Percentiles rank a stretch among this genome's conserved stretches.
Conservation (phyloP, 37 sponge, comb jelly and placozoan species). For the Aplysina aerophoba region DNA sequence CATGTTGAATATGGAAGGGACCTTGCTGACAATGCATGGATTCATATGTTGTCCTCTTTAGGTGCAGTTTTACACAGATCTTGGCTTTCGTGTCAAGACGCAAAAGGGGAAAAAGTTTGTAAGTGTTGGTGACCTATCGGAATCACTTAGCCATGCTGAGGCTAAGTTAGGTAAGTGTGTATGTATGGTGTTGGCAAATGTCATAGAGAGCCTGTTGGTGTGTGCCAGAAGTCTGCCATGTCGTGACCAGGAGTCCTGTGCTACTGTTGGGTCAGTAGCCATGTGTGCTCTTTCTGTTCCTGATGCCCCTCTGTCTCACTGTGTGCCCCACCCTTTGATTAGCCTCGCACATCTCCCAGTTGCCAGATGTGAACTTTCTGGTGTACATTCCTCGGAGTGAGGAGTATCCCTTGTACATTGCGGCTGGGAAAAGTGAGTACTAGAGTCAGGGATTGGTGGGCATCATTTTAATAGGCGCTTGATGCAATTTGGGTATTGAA, state of each 20-base stretch:
- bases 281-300: too few relatives aligned
- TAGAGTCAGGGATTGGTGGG: background rate
- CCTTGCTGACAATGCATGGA: too few relatives aligned
- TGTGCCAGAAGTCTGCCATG: too few relatives aligned
- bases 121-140: slow-evolving; percentile 53
- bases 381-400: slow-evolving; percentile 68
- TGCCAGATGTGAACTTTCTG: slow-evolving; percentile 78
- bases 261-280: too few relatives aligned
- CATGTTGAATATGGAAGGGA: too few relatives aligned
- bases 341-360: slow-evolving; percentile 76
- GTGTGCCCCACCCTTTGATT: background rate
- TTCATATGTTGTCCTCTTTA: slow-evolving; percentile 17
- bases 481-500: too few relatives aligned
- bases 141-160: slow-evolving; percentile 75
- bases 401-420: slow-evolving; percentile 63
- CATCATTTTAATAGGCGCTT: too few relatives aligned
- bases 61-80: slow-evolving; percentile 73
- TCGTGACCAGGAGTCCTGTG: too few relatives aligned
- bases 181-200: background rate
- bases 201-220: background rate
- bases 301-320: too few relatives aligned
- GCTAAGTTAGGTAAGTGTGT: slow-evolving; percentile 73
- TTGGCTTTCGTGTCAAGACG: slow-evolving; percentile 40
- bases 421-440: slow-evolving; percentile 25
- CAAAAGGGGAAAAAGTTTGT: slow-evolving; percentile 28